Evolutionary conservation across 2,113 vertebrate genomes (phyloP), one percentile per base, ranked within the genome.

Genomic region (Ondatra zibethicus): DNA sequence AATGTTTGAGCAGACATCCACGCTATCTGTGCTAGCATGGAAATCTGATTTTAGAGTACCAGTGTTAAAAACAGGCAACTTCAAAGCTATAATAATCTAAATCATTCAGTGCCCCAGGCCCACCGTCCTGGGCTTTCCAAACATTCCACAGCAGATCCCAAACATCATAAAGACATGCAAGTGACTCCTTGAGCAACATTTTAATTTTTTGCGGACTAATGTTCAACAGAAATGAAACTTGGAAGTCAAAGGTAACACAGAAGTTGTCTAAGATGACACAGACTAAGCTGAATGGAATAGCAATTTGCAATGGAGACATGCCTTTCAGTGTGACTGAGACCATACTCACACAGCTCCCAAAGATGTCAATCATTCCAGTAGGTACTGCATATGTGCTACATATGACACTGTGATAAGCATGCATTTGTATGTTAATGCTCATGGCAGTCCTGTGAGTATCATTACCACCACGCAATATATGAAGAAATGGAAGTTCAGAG

Each of bases 31-130:
- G 36, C 80, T 76, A 68, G 5, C 75, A 27, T 50, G 70, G 17
- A 89, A 91, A 77, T 94, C 72, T 82, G 80, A 82, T 97, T 96
- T 88, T 65, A 80, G 66, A 92, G 4, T 5, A 13, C 36, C 42
- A n/a, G 8, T 52, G 50, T 68, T 36, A 92, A 81, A 92, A 92
- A 92, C 65, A 81, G 66, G 88, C 45, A 88, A 88, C 85, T 95
- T 90, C 89, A 93, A 87, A 94, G 73, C 68, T 73, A 61, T 21
- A 66, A 21, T 84, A 70, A 95, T 75, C 72, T 89, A 94, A 94
- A 81, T 88, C 89, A 87, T 12, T 89, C 78, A 81, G 65, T 86
- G 42, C 87, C 50, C 65, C 39, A 52, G 90, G 68, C 39, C 19
- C 3, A 90, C 82, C 29, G 25, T 5, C 3, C 17, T 55, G 36